phyloP scores from a whole-genome alignment of 2,797 vertebrate genomes.

The Coranthus polyacanthus region DNA sequence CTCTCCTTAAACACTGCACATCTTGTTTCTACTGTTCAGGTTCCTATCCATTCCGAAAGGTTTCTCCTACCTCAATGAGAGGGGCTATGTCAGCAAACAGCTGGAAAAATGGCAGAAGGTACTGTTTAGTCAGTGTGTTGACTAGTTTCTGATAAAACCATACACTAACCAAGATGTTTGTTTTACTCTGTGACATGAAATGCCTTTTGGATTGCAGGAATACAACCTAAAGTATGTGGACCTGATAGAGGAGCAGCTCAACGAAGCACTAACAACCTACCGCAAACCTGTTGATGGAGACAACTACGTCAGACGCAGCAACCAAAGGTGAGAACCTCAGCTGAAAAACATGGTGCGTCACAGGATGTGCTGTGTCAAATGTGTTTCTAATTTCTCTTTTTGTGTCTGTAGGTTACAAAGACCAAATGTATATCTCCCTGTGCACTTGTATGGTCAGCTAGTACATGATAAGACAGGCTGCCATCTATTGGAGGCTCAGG shows the following conservation, averaged over 20 bases:
- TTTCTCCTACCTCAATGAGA: constrained; percentile 98
- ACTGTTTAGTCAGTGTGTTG: constrained; percentile 33
- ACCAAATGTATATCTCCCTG: constrained; percentile 96
- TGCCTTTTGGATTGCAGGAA: constrained; percentile 81
- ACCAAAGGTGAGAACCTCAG: constrained; percentile 90
- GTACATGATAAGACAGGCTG: constrained; percentile 99
- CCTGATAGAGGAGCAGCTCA: constrained; percentile 96
- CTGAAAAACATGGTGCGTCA: background rate
- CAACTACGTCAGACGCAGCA: constrained; percentile 98
- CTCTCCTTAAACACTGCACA: background rate
- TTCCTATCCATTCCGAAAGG: constrained; percentile 99
- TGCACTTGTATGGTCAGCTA: constrained; percentile 98
- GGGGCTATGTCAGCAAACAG: constrained; percentile 97
- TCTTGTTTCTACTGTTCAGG: constrained; percentile 78
- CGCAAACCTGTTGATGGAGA: constrained; percentile 98
- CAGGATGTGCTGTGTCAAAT: background rate
- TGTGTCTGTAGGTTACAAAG: constrained; percentile 90
- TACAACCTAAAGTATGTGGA: constrained; percentile 99
- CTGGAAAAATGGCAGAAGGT: constrained; percentile 99
- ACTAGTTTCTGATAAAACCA: background rate
- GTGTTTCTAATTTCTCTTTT: constrained; percentile 18
- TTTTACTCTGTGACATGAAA: constrained; percentile 3
- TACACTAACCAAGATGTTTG: background rate
- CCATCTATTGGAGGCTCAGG: constrained; percentile 96
- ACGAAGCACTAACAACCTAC: constrained; percentile 98